Evolutionary conservation across 2,888 invertebrate species (phyloP), one percentile per base, ranked within the genome.

Genomic region (Timema cristinae): DNA sequence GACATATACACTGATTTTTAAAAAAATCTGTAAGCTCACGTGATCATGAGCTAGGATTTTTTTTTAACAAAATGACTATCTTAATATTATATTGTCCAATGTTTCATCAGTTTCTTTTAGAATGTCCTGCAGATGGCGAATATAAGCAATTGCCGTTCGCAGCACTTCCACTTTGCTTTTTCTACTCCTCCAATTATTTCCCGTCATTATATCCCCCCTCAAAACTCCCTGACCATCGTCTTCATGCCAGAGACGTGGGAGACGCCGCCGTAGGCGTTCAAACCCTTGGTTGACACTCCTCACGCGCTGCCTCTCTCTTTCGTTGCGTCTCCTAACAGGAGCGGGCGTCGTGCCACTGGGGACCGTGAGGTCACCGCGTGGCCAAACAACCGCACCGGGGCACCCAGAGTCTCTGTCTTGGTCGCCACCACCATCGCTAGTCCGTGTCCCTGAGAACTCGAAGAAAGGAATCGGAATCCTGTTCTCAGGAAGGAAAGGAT

Each of bases 281-380:
- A 77, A 78, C 32, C 75, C 77, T 71, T 78, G 77, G 75, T 77
- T 77, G 71, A 78, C 77, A 72, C 75, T 77, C 70, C 75, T 74
- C 56, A 77, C 77, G 54, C 76, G 72, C 50, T 74, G 75, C 16
- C 77, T 72, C 66, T 77, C 77, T 50, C 77, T 69, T 59, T 77
- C 76, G 72, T 77, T 78, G 63, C 77, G 73, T 71, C 74, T 73
- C 9, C 71, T 16, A 10, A 47, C 69, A 0, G 49, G 32, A n/a
- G 51, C 11, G 6, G 51, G 32, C 51, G 32, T 47, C 13, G 54
- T 16, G 15, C 16, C 52, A 10, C 7, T 5, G 0, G 50, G 50
- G 15, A 49, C 50, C 48, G 8, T 15, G 2, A 11, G 7, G 15
- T 59, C 32, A 32, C 10, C 2, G 59, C 2, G 32, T 6, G 61